Evolutionary conservation across 2,888 invertebrate species (phyloP).

Genomic region (Stenichneumon culpator): DNA sequence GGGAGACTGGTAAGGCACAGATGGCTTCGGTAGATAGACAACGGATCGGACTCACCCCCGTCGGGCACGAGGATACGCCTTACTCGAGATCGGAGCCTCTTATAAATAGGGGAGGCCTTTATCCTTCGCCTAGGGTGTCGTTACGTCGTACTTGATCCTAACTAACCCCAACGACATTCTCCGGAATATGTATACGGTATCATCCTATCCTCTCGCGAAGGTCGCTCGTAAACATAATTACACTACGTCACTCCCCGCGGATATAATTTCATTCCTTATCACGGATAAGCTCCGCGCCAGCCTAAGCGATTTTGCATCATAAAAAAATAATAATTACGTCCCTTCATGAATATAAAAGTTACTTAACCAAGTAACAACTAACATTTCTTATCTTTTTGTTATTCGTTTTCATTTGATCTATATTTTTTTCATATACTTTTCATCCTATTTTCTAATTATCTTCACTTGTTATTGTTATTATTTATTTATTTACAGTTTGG

Average conservation of each 20-base stretch:
- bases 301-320: not conserved
- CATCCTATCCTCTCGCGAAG: not conserved
- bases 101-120: conserved; percentile 12
- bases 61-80: conserved; percentile 5
- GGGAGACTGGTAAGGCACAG: not conserved
- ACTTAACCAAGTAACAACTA: no score
- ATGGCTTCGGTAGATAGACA: conserved; percentile 25
- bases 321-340: not conserved
- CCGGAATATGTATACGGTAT: conserved; percentile 7
- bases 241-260: not conserved
- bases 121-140: conserved; percentile 19
- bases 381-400: no score
- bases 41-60: not conserved
- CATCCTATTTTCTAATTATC: no score
- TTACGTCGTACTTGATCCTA: conserved; percentile 33
- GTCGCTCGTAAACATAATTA: conserved; percentile 2
- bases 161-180: conserved; percentile 14
- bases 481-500: no score
- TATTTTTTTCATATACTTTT: no score
- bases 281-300: not conserved
- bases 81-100: not conserved
- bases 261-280: not conserved
- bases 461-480: no score
- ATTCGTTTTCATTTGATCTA: no score
- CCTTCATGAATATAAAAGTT: no score